Conservation (phyloP, 2,113 vertebrate species). For the Colius striatus region DNA sequence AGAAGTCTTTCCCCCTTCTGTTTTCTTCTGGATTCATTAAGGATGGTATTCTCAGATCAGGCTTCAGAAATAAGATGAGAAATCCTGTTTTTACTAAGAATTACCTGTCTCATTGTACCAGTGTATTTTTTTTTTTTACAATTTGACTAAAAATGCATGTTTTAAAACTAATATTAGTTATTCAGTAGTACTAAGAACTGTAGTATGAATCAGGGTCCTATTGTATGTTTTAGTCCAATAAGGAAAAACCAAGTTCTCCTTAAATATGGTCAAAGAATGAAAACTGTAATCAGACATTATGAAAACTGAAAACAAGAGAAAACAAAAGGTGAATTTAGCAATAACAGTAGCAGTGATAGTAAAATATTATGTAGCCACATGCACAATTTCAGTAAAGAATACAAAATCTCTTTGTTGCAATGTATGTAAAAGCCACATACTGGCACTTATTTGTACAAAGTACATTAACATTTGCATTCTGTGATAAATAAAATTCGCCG, state of each 20-base stretch:
- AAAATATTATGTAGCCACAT: neutral
- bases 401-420: neutral
- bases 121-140: neutral
- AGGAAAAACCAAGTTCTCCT: neutral
- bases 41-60: neutral
- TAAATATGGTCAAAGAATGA: neutral
- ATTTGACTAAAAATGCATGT: neutral
- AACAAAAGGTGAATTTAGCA: neutral
- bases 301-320: neutral
- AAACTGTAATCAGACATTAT: neutral
- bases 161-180: neutral
- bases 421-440: neutral
- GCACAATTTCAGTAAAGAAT: neutral
- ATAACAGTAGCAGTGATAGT: neutral
- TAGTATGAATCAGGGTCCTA: neutral
- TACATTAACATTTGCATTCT: neutral
- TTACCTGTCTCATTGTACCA: neutral
- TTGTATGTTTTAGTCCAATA: neutral
- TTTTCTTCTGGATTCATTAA: neutral
- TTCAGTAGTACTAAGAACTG: neutral
- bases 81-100: neutral
- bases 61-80: neutral
- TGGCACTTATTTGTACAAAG: neutral
- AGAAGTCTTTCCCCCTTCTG: neutral
- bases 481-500: neutral